These are phyloP conservation scores for Bombus confusus DNA, from an alignment of 1,140 invertebrate genomes.

Conservation along the genomic window DNA sequence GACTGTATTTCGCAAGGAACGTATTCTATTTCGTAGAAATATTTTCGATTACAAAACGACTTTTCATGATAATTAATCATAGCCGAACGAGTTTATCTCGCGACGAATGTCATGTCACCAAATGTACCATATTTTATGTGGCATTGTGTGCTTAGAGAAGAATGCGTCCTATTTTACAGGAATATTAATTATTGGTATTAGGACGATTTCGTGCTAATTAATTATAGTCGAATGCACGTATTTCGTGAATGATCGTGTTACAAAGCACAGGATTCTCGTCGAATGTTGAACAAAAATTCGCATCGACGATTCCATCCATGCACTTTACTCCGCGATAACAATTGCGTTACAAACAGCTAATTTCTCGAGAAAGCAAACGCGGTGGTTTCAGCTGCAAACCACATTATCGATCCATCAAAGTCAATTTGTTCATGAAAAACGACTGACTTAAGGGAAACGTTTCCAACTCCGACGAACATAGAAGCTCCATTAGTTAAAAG, in stretches of 20 bases:
- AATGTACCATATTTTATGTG: neutral
- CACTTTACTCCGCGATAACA: neutral
- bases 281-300: neutral
- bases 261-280: neutral
- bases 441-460: neutral
- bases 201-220: neutral
- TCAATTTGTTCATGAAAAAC: neutral
- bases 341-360: neutral
- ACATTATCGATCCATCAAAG: neutral
- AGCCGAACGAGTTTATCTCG: neutral
- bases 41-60: neutral
- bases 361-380: neutral
- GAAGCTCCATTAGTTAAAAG: slow-evolving; percentile 8
- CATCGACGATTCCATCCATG: neutral
- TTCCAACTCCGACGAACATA: neutral
- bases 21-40: neutral
- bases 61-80: neutral
- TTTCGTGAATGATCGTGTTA: neutral
- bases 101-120: neutral
- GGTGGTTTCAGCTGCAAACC: neutral
- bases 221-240: neutral
- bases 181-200: neutral
- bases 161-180: neutral
- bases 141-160: neutral
- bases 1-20: neutral